These are phyloP conservation scores for Scylla paramamosain DNA, from an alignment of 1,140 invertebrate species.

Conservation along the genomic window DNA sequence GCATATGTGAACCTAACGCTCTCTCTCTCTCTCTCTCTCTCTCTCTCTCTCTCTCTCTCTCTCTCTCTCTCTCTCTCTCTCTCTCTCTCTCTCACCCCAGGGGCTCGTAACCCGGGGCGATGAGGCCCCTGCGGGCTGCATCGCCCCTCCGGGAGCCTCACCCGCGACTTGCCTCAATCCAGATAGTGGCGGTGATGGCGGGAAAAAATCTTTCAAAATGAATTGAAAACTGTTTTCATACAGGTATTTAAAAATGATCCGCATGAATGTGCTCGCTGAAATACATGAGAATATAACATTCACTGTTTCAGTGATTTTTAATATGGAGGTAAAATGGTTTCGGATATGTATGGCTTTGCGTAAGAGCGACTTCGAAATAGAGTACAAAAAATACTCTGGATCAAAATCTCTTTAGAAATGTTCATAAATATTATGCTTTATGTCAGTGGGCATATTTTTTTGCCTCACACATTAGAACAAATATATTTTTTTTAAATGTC, in stretches of 20 bases:
- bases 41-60: background rate
- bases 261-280: background rate
- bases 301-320: background rate
- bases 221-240: constrained; percentile 23
- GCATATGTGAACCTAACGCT: background rate
- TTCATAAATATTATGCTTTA: background rate
- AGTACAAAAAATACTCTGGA: background rate
- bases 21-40: constrained; percentile 3
- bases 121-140: background rate
- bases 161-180: background rate
- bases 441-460: too few species aligned
- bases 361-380: background rate
- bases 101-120: background rate
- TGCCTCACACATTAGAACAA: too few species aligned
- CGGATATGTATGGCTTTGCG: background rate
- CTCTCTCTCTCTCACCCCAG: background rate
- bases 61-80: constrained; percentile 15
- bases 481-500: too few species aligned
- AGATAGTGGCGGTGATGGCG: background rate
- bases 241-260: background rate
- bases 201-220: background rate
- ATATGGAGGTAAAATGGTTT: constrained; percentile 1
- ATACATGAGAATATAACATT: background rate
- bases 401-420: background rate
- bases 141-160: background rate